Conservation (phyloP, 2,113 vertebrate species). For the Malurus melanocephalus region DNA sequence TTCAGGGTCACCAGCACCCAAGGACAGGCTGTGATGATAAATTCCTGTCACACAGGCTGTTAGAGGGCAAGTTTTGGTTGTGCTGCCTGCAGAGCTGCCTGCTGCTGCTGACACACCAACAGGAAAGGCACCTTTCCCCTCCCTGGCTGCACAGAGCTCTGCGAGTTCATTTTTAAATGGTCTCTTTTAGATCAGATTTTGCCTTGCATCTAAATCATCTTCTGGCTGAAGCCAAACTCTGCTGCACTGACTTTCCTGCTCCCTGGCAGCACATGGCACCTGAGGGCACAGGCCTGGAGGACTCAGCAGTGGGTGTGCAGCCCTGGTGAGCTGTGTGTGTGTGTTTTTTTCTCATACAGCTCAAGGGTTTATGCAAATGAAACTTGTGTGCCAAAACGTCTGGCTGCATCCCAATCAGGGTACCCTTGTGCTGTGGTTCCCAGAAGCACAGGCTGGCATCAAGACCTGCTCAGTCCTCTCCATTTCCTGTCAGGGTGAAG, state of each 20-base stretch:
- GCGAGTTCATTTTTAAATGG: rapidly evolving
- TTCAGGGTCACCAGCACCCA: neutral
- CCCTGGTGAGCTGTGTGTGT: rapidly evolving
- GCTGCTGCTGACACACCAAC: neutral
- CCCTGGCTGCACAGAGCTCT: rapidly evolving
- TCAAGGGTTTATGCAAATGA: neutral
- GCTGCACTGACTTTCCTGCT: neutral
- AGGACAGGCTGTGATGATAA: neutral
- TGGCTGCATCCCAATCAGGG: neutral
- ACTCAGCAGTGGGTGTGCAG: neutral
- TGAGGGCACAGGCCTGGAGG: neutral
- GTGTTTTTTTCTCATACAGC: neutral
- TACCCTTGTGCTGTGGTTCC: rapidly evolving
- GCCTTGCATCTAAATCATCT: neutral
- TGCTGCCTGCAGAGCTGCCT: neutral
- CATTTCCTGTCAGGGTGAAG: neutral
- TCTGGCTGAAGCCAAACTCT: neutral
- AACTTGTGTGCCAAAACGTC: neutral
- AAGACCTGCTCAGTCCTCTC: neutral
- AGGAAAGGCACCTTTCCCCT: neutral
- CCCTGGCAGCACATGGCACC: neutral
- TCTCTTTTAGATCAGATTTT: neutral
- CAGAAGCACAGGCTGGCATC: neutral
- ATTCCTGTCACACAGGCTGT: neutral
- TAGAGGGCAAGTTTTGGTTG: neutral